A percentile compares a stretch with the other conserved stretches of the same genome.
These are phyloP conservation scores for Fragum sueziense DNA, from an alignment of 2,888 invertebrate species.

Conservation along the genomic window DNA sequence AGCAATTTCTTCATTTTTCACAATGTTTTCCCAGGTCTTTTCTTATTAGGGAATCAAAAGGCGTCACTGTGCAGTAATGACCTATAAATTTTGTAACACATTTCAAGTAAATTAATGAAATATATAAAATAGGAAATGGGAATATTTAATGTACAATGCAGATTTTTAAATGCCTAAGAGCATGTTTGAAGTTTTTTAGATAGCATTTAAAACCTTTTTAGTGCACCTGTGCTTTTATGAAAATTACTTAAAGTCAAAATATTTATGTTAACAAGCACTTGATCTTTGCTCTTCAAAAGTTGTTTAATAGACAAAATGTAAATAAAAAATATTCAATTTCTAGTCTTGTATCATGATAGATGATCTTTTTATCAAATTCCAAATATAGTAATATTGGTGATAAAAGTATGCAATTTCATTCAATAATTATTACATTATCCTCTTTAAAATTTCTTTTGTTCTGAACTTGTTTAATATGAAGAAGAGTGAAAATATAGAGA, in stretches of 20 bases:
- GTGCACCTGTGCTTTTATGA: slow-evolving; percentile 22
- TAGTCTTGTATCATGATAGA: background rate
- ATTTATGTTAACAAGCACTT: slow-evolving; percentile 17
- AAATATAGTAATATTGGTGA: background rate
- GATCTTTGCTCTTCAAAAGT: background rate
- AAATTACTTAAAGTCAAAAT: slow-evolving; percentile 8
- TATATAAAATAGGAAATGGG: too few species aligned
- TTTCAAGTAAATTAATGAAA: background rate
- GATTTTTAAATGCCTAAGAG: background rate
- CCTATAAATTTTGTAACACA: background rate
- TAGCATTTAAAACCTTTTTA: slow-evolving; percentile 17
- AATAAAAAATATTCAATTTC: background rate
- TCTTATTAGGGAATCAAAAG: background rate
- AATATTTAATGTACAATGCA: background rate
- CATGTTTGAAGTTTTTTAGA: slow-evolving; percentile 11
- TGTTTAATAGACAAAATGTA: background rate
- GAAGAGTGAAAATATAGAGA: too few species aligned
- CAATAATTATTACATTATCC: too few species aligned
- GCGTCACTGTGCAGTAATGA: background rate
- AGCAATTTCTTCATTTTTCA: too few species aligned
- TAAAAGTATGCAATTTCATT: too few species aligned
- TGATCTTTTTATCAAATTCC: background rate
- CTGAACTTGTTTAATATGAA: too few species aligned
- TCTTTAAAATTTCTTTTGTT: too few species aligned
- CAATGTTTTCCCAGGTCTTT: background rate